Evolutionary conservation across 2,888 invertebrate species (phyloP).

Genomic region (Eilema griseolum): DNA sequence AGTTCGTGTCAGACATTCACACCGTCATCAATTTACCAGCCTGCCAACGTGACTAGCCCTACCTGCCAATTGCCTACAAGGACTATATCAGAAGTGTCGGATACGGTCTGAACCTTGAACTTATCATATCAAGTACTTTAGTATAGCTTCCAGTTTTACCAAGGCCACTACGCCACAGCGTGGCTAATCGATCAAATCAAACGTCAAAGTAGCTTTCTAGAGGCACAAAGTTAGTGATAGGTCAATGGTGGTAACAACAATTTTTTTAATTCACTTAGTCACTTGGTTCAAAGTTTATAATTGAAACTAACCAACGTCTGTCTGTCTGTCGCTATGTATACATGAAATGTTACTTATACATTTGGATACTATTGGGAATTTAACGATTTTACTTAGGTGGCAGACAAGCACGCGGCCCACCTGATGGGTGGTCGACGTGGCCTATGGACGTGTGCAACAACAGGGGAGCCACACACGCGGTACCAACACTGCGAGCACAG

Average conservation of each 20-base stretch:
- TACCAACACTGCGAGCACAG: too few relatives aligned
- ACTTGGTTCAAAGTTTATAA: neutral
- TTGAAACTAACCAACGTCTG: neutral
- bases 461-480: too few relatives aligned
- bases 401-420: too few relatives aligned
- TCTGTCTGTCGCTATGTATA: neutral
- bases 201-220: constrained; percentile 44
- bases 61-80: constrained; percentile 31
- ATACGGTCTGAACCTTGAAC: constrained; percentile 63
- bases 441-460: too few relatives aligned
- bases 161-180: constrained; percentile 58
- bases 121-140: constrained; percentile 61
- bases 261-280: constrained; percentile 7
- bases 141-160: constrained; percentile 43
- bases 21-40: constrained; percentile 34
- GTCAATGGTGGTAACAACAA: constrained; percentile 11
- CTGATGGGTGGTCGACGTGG: too few relatives aligned
- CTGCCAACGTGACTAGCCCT: constrained; percentile 35
- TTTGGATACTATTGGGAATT: neutral
- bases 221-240: constrained; percentile 31
- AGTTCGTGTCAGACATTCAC: constrained; percentile 24
- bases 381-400: too few relatives aligned
- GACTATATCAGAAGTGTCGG: constrained; percentile 38
- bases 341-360: neutral
- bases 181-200: constrained; percentile 62